Base-by-base conservation (phyloP, 2,797 vertebrate genomes). In the Streptopelia turtur region DNA sequence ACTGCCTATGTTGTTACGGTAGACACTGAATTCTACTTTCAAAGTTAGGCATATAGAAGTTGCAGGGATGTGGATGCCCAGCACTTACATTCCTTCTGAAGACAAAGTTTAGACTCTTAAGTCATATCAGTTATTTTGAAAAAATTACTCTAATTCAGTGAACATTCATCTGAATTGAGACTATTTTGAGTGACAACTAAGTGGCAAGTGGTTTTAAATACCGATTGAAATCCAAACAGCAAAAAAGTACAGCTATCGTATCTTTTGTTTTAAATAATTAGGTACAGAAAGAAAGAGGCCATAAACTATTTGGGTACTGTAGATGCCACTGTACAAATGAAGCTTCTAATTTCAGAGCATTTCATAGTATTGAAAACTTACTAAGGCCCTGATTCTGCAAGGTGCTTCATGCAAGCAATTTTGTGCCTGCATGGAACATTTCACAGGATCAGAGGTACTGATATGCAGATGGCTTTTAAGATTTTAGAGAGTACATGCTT, bases 321-420 rank as follows among this genome's bases (percentile, higher is more conserved):
- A 86, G 52, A 71, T 69, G 69, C 80, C 80, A 75, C 50, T 85
- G n/a, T 65, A 68, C 60, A 94, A 90, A 93, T 30, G 41, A 82
- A 87, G 75, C 56, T 71, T 92, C 57, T 82, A 41, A 84, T 90
- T 96, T 82, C 75, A 91, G 77, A 95, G 64, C 14, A 84, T 93
- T 90, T 94, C 18, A 66, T 41, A 22, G 41, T 61, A 92, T 39
- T 77, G 53, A 74, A 64, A 95, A 75, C 56, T 95, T 92, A 78
- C 64, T 95, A 81, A 95, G 81, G 87, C 84, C 76, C 94, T 87
- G 93, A 95, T 95, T 95, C 94, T 96, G 95, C 90, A 93, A 96
- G 86, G 28, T 71, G 93, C 68, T 96, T 95, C 96, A 96, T 95
- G 91, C 94, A 95, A 94, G 50, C 96, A 81, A 39, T 87, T 60